Evolutionary conservation across 2,888 invertebrate genomes (phyloP).

Genomic region (Diaprepes abbreviatus): DNA sequence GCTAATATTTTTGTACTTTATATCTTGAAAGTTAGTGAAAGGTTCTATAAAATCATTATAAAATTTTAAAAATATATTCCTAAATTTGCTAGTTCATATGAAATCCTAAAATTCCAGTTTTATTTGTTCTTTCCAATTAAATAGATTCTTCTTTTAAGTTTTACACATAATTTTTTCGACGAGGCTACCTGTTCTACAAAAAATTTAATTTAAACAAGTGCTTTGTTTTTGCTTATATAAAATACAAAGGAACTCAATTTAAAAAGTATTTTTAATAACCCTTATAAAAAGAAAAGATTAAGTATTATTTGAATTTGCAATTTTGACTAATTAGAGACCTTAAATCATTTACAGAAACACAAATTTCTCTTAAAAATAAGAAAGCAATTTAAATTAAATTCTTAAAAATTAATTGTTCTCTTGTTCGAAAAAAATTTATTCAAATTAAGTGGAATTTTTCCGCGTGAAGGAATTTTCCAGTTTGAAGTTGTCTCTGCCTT

Average conservation of each 20-base stretch:
- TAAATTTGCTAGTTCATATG: no score
- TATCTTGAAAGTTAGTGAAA: no score
- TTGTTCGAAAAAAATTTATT: background rate
- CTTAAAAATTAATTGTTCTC: constrained; percentile 6
- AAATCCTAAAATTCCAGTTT: no score
- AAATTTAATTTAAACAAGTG: background rate
- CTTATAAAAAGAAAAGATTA: constrained; percentile 3
- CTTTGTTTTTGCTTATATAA: background rate
- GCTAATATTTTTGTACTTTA: no score
- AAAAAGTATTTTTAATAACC: background rate
- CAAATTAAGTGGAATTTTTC: background rate
- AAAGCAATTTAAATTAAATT: constrained; percentile 9
- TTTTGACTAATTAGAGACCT: constrained; percentile 4
- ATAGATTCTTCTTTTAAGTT: no score
- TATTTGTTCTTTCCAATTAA: no score
- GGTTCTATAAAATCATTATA: no score
- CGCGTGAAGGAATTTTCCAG: no score
- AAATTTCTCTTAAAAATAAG: background rate
- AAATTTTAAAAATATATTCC: no score
- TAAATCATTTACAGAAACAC: constrained; percentile 5
- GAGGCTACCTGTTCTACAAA: no score
- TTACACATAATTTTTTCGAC: no score
- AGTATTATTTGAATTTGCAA: background rate
- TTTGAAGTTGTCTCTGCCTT: no score
- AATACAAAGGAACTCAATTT: background rate